Evolutionary conservation across 2,797 vertebrate species (phyloP), one percentile per base, ranked within the genome.

Genomic region (Atherinosoma microstoma): DNA sequence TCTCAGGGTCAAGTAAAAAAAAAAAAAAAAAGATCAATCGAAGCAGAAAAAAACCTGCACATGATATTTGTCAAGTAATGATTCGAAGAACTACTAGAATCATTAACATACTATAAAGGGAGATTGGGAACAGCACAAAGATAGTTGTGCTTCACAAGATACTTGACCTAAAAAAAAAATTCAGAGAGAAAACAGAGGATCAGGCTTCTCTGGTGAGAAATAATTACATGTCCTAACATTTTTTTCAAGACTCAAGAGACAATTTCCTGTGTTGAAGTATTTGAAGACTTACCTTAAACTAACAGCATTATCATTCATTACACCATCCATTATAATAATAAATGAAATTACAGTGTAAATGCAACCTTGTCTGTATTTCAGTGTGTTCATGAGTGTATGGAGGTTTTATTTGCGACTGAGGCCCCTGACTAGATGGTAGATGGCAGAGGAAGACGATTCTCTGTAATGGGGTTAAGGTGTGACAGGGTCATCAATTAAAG

Each of bases 401-500:
- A 11, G 38, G 64, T 72, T 54, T 58, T 72, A 3, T 75, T 45
- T 76, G 64, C 71, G 72, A 75, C 51, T 53, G 40, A 59, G 63
- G 64, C 22, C 64, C 57, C 61, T 73, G 73, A 84, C 82, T 84
- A 22, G 36, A 76, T 89, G 70, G 53, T 80, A 36, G 75, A 86
- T 85, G 83, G 70, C 57, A 38, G 76, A 77, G 75, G 60, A 75
- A 80, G 79, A 64, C 53, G 49, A 74, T 69, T 81, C 51, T 35
- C 64, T 63, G 73, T 89, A 94, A 91, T 85, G 82, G 87, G 87
- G 92, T 91, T 90, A 90, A 85, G 84, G 76, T 82, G 79, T 70
- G 89, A 92, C 87, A 87, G 79, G 80, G 82, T 86, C 89, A 93
- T 93, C 90, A 88, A 88, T 93, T 91, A 85, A 85, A 85, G 62